phyloP scores from a whole-genome alignment of 2,797 vertebrate species.

The Molossus molossus region DNA sequence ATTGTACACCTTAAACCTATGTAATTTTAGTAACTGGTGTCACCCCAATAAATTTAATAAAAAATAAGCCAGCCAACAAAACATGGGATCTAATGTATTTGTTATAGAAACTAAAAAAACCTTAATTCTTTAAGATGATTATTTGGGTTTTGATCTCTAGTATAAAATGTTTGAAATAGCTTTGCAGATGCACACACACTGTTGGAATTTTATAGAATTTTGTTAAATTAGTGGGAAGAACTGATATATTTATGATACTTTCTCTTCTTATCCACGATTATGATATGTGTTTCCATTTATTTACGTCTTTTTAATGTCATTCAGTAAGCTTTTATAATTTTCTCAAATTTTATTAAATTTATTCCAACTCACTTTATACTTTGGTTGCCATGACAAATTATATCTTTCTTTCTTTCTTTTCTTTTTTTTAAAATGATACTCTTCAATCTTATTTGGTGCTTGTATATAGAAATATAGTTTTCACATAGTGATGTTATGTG shows the following conservation, averaged over 20 bases:
- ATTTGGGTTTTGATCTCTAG: slow-evolving; percentile 14
- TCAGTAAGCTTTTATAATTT: not conserved
- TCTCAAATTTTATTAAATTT: slow-evolving; percentile 3
- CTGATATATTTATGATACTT: not conserved
- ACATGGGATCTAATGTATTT: not conserved
- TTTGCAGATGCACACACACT: not conserved
- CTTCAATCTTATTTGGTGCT: not conserved
- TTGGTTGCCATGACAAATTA: not conserved
- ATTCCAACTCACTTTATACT: not conserved
- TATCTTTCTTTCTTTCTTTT: not conserved
- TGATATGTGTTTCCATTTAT: not conserved
- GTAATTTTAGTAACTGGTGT: no score
- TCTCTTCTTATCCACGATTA: not conserved
- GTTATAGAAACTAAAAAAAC: not conserved
- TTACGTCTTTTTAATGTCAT: not conserved
- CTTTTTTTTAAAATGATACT: not conserved
- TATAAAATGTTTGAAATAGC: not conserved
- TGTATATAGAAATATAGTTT: not conserved
- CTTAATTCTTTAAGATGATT: not conserved
- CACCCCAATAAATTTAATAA: no score
- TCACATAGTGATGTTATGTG: not conserved
- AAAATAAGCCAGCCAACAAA: not conserved
- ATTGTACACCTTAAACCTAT: no score
- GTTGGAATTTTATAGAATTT: not conserved
- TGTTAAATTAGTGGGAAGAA: not conserved